Base-by-base conservation (phyloP, 2,888 invertebrate species). In the Gnatocerus cornutus region DNA sequence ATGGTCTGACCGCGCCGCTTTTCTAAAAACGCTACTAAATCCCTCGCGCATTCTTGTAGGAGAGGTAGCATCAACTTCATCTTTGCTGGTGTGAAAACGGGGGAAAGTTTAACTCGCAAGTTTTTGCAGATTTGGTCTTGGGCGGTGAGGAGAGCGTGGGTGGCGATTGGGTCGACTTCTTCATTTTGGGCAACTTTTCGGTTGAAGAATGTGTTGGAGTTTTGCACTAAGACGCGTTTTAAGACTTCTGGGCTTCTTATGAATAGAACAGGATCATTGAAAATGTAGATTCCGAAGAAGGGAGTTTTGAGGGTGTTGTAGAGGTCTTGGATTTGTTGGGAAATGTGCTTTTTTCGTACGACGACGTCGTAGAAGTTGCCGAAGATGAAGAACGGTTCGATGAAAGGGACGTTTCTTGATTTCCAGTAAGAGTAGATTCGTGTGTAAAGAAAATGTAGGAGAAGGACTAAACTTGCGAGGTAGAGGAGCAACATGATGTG, bases 1-100 rank as follows among this genome's bases (percentile, higher is more conserved):
- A 72, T 7, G 53, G 39, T 59, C 13, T 63, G 10, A 14, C 67
- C 69, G 3, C 7, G 5, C 0, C 10, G 27, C 9, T 69, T 43
- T 6, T 33, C 37, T 4, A 83, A 52, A 56, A 79, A 77, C 3
- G 69, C 65, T 5, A 74, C 69, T 12, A 84, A 74, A 53, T 81
- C 76, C 37, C 78, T 69, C 0, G 83, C 82, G 27, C 84, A 85
- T 43, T 85, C 83, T 39, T 82, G 74, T 78, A 88, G 85, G 16
- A 87, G 79, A 0, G 83, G 83, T 12, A 86, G 82, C 87, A 88
- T 87, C 56, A 80, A 81, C 74, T 85, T 87, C 70, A 89, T 81
- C 76, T 88, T 89, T 10, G 87, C 87, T 0, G 86, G 84, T 0
- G 88, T 86, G 74, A 89, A 86, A 0, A 86, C 86, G 0, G 88